phyloP scores from a whole-genome alignment of 2,888 invertebrate genomes.

The Mayetiola destructor region DNA sequence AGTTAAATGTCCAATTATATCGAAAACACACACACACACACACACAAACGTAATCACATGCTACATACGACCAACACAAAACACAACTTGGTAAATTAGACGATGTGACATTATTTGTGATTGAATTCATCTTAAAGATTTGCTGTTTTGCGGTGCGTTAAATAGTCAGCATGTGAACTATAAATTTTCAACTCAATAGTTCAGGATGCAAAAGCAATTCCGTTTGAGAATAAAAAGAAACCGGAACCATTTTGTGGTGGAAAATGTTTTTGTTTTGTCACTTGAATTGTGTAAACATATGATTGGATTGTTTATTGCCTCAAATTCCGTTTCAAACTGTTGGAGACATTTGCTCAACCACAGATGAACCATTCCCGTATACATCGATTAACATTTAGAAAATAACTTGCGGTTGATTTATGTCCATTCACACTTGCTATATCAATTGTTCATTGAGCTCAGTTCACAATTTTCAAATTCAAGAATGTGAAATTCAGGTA shows the following conservation, averaged over 20 bases:
- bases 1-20: too few relatives aligned
- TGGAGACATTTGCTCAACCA: not conserved
- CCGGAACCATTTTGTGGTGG: not conserved
- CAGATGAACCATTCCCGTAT: too few relatives aligned
- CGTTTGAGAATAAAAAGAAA: not conserved
- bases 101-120: not conserved
- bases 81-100: not conserved
- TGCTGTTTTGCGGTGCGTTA: not conserved
- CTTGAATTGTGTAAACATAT: not conserved
- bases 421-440: conserved; percentile 3
- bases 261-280: not conserved
- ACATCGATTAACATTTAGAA: too few relatives aligned
- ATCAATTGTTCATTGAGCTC: too few relatives aligned
- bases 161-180: not conserved
- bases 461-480: too few relatives aligned
- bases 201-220: not conserved
- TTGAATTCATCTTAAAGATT: not conserved
- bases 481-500: too few relatives aligned
- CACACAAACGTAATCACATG: too few relatives aligned
- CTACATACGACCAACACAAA: not conserved
- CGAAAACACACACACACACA: too few relatives aligned
- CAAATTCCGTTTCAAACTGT: too few relatives aligned
- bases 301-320: too few relatives aligned
- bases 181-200: conserved; percentile 6
- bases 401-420: conserved; percentile 8